phyloP scores from a whole-genome alignment of 1,140 invertebrate genomes.

The Drosophila pruinosa region DNA sequence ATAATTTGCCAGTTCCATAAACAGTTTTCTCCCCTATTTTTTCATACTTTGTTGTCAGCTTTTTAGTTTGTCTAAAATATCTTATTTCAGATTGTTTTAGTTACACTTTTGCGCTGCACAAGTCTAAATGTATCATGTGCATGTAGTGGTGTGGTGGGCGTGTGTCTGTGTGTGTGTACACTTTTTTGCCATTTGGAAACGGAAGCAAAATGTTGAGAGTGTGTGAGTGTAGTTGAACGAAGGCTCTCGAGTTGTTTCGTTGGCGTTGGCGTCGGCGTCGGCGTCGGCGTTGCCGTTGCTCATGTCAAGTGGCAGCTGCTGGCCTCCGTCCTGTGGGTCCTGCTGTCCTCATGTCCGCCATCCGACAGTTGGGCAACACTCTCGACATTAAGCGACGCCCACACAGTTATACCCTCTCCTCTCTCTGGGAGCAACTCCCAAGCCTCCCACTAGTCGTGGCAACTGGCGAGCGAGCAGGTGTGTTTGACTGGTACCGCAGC shows the following conservation, averaged over 20 bases:
- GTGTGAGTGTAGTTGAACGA: slow-evolving; percentile 59
- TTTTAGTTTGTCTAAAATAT: slow-evolving; percentile 41
- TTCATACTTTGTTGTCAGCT: slow-evolving; percentile 19
- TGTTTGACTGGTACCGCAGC: slow-evolving; percentile 68
- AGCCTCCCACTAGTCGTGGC: not conserved
- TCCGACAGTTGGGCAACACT: slow-evolving; percentile 58
- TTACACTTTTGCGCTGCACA: slow-evolving; percentile 49
- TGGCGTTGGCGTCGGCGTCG: slow-evolving; percentile 34
- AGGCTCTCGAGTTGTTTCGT: slow-evolving; percentile 75
- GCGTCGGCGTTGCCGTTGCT: slow-evolving; percentile 55
- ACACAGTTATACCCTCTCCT: slow-evolving; percentile 36
- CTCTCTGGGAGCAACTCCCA: not conserved
- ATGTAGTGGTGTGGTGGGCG: too few species aligned
- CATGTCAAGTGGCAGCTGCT: slow-evolving; percentile 77
- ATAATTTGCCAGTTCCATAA: slow-evolving; percentile 46
- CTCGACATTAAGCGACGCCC: slow-evolving; percentile 71
- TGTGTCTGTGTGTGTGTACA: slow-evolving; percentile 5
- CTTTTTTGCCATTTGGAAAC: slow-evolving; percentile 64
- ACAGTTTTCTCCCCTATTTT: slow-evolving; percentile 16
- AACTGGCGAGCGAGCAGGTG: slow-evolving; percentile 58
- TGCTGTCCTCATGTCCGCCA: slow-evolving; percentile 4
- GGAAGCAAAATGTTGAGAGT: slow-evolving; percentile 53
- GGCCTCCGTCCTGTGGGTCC: slow-evolving; percentile 12
- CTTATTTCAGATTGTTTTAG: slow-evolving; percentile 70
- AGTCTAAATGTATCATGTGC: slow-evolving; percentile 13